Evolutionary conservation across 2,888 invertebrate species (phyloP), one percentile per base, ranked within the genome.

Genomic region (Melanostoma scalare): DNA sequence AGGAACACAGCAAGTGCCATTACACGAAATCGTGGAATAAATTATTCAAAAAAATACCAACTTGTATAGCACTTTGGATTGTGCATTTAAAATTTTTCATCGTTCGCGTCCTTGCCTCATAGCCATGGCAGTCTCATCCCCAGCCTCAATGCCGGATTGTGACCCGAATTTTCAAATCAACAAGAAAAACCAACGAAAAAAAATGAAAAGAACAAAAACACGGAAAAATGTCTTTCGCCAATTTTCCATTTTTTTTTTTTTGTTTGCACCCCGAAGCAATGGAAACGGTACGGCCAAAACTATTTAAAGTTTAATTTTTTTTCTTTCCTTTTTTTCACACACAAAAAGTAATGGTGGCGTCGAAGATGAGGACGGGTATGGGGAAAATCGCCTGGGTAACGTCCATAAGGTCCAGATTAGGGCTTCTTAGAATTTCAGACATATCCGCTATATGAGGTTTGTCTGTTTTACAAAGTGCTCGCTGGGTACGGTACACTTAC

Each of bases 1-100:
- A 82, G 63, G 58, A 63, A 75, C 79, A 74, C 68, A 52, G 73
- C 78, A 77, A 82, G 67, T 82, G 73, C 77, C 82, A 82, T 82
- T 82, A 77, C 82, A 82, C 68, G 78, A 73, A 82, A 82, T 82
- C 82, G 78, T 82, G 82, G 72, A 82, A 82, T 82, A 82, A 82
- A 82, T 82, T 82, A 82, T 82, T 82, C 56, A 82, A 78, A 74
- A 20, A 77, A 73, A 69, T 68, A 63, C 67, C 73, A 82, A 82
- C 82, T 82, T 82, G 73, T 77, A 78, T 52, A 73, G 73, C 73
- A 82, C 73, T 77, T 77, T 73, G 73, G 73, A 78, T 78, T 82
- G 73, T 78, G 78, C 82, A 82, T 78, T 82, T 82, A 82, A 82
- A 82, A 77, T 82, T 82, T 78, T 20, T 73, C 82, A 65, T 69